Conservation (phyloP, 2,888 invertebrate species). For the Trissoscelio sp. region DNA sequence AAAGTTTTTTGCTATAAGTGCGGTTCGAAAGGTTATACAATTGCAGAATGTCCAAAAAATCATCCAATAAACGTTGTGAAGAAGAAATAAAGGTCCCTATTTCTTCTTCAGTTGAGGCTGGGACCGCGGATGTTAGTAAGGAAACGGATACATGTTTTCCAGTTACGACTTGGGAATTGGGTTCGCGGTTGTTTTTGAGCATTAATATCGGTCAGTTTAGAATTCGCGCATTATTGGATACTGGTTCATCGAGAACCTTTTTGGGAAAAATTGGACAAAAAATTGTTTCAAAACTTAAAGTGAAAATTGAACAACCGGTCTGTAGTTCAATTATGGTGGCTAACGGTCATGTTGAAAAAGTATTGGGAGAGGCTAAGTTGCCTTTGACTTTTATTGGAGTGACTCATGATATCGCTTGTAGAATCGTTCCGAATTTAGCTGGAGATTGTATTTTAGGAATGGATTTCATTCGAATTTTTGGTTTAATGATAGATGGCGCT, state of each 20-base stretch:
- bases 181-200: slow-evolving; percentile 6
- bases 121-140: slow-evolving; percentile 17
- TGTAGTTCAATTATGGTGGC: slow-evolving; percentile 14
- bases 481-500: slow-evolving; percentile 31
- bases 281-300: background rate
- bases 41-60: slow-evolving; percentile 1
- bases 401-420: background rate
- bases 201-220: background rate
- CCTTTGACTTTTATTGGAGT: background rate
- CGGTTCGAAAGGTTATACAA: background rate
- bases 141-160: slow-evolving; percentile 30
- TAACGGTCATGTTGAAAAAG: slow-evolving; percentile 1
- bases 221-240: slow-evolving; percentile 25
- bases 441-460: slow-evolving; percentile 35
- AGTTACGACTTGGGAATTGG: slow-evolving; percentile 33
- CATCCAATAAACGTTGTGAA: slow-evolving; percentile 5
- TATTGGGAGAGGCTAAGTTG: slow-evolving; percentile 6
- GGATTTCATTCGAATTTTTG: slow-evolving; percentile 45
- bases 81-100: slow-evolving; percentile 28
- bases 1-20: slow-evolving; percentile 31
- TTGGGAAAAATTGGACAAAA: slow-evolving; percentile 15
- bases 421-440: slow-evolving; percentile 16
- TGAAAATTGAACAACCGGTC: background rate
- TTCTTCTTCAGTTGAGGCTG: background rate
- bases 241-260: slow-evolving; percentile 42